phyloP scores from a whole-genome alignment of 1,140 invertebrate species.

The Phocides pigmalion region DNA sequence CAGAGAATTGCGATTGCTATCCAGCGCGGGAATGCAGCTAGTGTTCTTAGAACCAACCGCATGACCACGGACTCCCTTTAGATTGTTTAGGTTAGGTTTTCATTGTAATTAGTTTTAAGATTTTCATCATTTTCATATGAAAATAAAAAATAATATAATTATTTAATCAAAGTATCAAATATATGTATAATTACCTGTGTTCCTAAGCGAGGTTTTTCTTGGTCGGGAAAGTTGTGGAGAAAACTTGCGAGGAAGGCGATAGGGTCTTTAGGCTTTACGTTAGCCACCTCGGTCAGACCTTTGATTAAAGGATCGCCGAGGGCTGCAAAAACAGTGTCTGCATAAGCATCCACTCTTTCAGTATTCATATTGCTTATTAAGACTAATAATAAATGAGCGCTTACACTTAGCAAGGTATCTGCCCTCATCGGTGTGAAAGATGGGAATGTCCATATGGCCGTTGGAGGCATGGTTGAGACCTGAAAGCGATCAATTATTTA shows the following conservation, averaged over 20 bases:
- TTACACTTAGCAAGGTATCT: slow-evolving; percentile 92
- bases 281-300: slow-evolving; percentile 93
- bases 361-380: slow-evolving; percentile 40
- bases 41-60: too few relatives aligned
- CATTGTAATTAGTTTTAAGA: too few relatives aligned
- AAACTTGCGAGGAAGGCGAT: slow-evolving; percentile 92
- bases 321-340: slow-evolving; percentile 85
- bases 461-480: slow-evolving; percentile 82
- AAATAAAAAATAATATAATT: too few relatives aligned
- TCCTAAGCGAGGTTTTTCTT: slow-evolving; percentile 69
- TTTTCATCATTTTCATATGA: too few relatives aligned
- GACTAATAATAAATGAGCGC: slow-evolving; percentile 55
- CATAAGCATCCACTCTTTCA: slow-evolving; percentile 49
- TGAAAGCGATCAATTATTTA: slow-evolving; percentile 79
- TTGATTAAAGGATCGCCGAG: slow-evolving; percentile 94
- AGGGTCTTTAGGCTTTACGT: slow-evolving; percentile 91
- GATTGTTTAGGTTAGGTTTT: too few relatives aligned
- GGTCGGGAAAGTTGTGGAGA: slow-evolving; percentile 89
- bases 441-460: slow-evolving; percentile 86
- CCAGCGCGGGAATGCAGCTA: too few relatives aligned
- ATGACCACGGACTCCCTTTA: too few relatives aligned
- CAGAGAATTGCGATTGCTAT: too few relatives aligned
- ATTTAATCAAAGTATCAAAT: too few relatives aligned
- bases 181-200: slow-evolving; percentile 56
- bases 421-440: slow-evolving; percentile 92